These are phyloP conservation scores for Thomomys bottae DNA, from an alignment of 2,113 vertebrate species.

Conservation along the genomic window DNA sequence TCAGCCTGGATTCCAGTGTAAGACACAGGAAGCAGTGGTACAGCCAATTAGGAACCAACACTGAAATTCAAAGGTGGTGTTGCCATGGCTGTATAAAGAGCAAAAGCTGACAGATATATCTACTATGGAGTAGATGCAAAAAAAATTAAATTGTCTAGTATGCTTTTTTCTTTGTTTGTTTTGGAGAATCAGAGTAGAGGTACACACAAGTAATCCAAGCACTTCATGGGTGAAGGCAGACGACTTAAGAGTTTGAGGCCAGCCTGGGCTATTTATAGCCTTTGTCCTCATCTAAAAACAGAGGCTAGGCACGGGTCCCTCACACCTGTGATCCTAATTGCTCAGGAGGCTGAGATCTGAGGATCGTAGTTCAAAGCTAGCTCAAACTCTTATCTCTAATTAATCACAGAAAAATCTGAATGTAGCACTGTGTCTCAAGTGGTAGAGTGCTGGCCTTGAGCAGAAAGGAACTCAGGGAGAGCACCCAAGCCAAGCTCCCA, in stretches of 20 bases:
- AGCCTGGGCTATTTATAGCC: no score
- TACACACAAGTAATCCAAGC: background rate
- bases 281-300: no score
- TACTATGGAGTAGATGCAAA: background rate
- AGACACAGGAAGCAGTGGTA: background rate
- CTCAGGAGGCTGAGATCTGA: no score
- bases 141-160: background rate
- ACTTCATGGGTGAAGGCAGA: background rate
- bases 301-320: no score
- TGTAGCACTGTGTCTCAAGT: no score
- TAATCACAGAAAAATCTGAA: no score
- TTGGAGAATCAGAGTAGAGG: background rate
- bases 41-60: background rate
- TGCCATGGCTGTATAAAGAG: slow-evolving; percentile 9
- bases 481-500: no score
- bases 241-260: background rate
- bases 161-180: background rate
- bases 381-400: no score
- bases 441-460: no score
- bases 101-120: background rate
- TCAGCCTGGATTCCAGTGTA: background rate
- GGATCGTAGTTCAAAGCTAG: no score
- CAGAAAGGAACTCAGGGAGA: no score
- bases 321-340: no score
- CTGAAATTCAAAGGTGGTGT: background rate